A percentile compares a stretch with the other conserved stretches of the same genome.
Conservation (phyloP, 2,888 invertebrate species). For the Sesia apiformis region DNA sequence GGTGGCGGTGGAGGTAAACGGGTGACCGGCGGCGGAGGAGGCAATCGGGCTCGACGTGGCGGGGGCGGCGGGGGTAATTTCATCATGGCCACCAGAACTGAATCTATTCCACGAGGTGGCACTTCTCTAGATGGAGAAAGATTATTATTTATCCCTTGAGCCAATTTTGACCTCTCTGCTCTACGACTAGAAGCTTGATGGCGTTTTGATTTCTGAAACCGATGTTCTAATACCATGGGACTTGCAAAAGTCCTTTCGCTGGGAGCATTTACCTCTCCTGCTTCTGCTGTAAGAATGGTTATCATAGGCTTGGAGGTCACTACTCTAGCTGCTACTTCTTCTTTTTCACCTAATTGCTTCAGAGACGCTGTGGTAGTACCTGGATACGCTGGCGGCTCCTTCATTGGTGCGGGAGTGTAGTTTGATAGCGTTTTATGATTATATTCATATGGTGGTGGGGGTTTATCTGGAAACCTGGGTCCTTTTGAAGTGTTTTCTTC, state of each 20-base stretch:
- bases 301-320: slow-evolving; percentile 85
- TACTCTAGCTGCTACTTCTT: slow-evolving; percentile 84
- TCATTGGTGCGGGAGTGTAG: slow-evolving; percentile 36
- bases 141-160: slow-evolving; percentile 57
- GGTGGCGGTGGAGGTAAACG: slow-evolving; percentile 81
- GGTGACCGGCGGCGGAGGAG: slow-evolving; percentile 79
- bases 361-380: slow-evolving; percentile 33
- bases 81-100: slow-evolving; percentile 76
- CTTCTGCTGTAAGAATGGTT: slow-evolving; percentile 84
- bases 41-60: slow-evolving; percentile 76
- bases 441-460: slow-evolving; percentile 82
- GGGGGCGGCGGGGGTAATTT: slow-evolving; percentile 75
- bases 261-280: slow-evolving; percentile 78
- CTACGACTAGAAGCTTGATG: slow-evolving; percentile 73
- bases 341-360: slow-evolving; percentile 50
- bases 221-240: slow-evolving; percentile 64
- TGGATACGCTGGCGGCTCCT: slow-evolving; percentile 82
- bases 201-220: slow-evolving; percentile 65
- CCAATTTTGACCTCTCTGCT: slow-evolving; percentile 76
- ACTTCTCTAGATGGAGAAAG: slow-evolving; percentile 64
- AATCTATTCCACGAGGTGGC: slow-evolving; percentile 46
- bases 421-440: slow-evolving; percentile 74
- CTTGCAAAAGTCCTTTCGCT: slow-evolving; percentile 73
- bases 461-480: slow-evolving; percentile 51
- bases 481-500: slow-evolving; percentile 30